Conservation (phyloP, 2,113 vertebrate genomes). For the Madoqua kirkii region DNA sequence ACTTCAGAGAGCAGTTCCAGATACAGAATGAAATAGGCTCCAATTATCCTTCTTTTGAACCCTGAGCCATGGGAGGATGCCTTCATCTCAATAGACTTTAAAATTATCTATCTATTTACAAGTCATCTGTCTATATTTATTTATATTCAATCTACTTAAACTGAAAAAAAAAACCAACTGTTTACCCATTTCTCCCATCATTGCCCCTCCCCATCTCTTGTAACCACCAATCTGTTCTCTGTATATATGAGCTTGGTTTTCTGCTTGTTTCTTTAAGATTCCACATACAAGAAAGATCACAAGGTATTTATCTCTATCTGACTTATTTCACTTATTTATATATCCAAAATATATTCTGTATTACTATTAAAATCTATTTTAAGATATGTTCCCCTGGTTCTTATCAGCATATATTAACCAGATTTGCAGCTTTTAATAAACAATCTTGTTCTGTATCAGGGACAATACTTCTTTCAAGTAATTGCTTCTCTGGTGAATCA, state of each 20-base stretch:
- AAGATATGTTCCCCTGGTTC: not conserved
- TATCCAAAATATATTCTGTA: not conserved
- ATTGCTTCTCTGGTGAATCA: not conserved
- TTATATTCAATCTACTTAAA: not conserved
- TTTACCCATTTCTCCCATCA: not conserved
- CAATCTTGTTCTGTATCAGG: not conserved
- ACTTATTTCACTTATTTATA: not conserved
- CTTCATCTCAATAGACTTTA: not conserved
- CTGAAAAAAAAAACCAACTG: not conserved
- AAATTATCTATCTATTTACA: not conserved
- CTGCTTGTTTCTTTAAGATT: not conserved
- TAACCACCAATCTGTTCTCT: not conserved
- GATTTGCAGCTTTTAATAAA: not conserved
- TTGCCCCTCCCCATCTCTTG: not conserved
- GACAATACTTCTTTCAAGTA: not conserved
- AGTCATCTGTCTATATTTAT: not conserved
- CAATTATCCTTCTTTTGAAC: not conserved
- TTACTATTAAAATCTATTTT: not conserved
- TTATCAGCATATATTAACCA: not conserved
- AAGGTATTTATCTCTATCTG: not conserved
- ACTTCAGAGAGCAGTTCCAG: not conserved
- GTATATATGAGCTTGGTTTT: not conserved
- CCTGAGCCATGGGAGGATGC: not conserved
- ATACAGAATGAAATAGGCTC: not conserved
- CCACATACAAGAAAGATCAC: not conserved